Evolutionary conservation across 1,140 invertebrate species (phyloP), one percentile per base, ranked within the genome.

Genomic region (Heliothis virescens): DNA sequence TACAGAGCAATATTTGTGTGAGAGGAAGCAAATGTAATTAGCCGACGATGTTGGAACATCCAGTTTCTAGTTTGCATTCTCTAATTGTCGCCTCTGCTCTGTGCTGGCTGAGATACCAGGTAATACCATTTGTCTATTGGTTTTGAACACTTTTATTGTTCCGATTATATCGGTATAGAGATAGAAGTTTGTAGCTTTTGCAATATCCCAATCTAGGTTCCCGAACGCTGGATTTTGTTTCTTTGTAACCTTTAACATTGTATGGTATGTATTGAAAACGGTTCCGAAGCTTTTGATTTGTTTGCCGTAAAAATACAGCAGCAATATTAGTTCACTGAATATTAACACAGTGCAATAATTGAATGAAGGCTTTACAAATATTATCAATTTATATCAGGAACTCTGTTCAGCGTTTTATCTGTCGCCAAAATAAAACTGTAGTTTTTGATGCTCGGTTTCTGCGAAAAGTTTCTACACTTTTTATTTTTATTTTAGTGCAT

Each of bases 51-150:
- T 62, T 75, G 72, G 47, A 75, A 29, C 57, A 62, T 29, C 34
- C 41, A 67, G 63, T 26, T 60, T 74, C 69, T 52, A 82, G 82
- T 81, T 83, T 81, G 82, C 76, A 73, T 81, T 83, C 82, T 77
- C 79, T 83, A 81, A 83, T 83, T 83, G 82, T 81, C 69, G 76
- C 72, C 72, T 82, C 78, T 82, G 71, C 81, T 73, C 71, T 73
- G 71, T 73, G 53, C 62, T 50, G 69, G 71, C 34, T 57, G 59
- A 79, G 77, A 60, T 82, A 65, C 48, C 62, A 47, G 76, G 65
- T 34, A 50, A 62, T 71, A 34, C 41, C 52, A 63, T 59, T 59
- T 71, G 41, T 71, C 76, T 48, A 79, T 79, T 65, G 60, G 29
- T 41, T 65, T 60, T 16, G 50, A 34, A 62, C 26, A 4, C 13